Conservation (phyloP, 2,797 vertebrate genomes). For the Chelon labrosus region DNA sequence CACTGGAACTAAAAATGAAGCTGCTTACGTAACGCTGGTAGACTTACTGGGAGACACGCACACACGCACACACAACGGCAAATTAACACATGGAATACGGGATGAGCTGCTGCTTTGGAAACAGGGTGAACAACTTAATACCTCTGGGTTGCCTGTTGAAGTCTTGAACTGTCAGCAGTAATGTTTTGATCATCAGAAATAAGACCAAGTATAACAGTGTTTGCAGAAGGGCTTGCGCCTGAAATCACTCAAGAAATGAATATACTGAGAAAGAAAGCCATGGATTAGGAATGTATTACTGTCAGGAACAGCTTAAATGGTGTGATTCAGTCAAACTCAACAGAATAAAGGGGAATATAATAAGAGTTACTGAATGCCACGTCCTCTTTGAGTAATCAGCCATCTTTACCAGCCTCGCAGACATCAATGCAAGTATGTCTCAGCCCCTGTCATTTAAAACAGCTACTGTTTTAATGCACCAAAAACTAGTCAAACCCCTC, state of each 20-base stretch:
- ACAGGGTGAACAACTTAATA: constrained; percentile 62
- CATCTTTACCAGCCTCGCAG: constrained; percentile 80
- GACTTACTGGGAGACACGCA: constrained; percentile 65
- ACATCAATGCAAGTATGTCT: constrained; percentile 83
- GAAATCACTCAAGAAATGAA: constrained; percentile 62
- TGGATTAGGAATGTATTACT: constrained; percentile 69
- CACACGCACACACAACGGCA: constrained; percentile 55
- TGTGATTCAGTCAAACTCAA: constrained; percentile 67
- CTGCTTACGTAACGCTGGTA: constrained; percentile 70
- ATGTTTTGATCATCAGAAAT: constrained; percentile 68
- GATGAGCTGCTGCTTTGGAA: constrained; percentile 75
- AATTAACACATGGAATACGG: constrained; percentile 73
- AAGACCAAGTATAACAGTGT: constrained; percentile 63
- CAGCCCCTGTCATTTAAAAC: constrained; percentile 82
- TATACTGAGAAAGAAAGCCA: constrained; percentile 52
- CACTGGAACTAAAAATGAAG: constrained; percentile 71
- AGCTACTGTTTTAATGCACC: constrained; percentile 84
- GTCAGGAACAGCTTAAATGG: constrained; percentile 68
- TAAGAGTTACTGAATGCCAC: constrained; percentile 77
- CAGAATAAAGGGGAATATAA: constrained; percentile 69
- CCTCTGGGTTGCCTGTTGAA: constrained; percentile 47
- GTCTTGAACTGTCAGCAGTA: constrained; percentile 58
- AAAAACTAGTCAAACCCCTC: constrained; percentile 84
- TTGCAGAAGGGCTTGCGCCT: constrained; percentile 65
- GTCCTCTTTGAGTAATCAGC: constrained; percentile 81